These are phyloP conservation scores for Heliconius himera DNA, from an alignment of 1,140 invertebrate genomes.

Conservation along the genomic window DNA sequence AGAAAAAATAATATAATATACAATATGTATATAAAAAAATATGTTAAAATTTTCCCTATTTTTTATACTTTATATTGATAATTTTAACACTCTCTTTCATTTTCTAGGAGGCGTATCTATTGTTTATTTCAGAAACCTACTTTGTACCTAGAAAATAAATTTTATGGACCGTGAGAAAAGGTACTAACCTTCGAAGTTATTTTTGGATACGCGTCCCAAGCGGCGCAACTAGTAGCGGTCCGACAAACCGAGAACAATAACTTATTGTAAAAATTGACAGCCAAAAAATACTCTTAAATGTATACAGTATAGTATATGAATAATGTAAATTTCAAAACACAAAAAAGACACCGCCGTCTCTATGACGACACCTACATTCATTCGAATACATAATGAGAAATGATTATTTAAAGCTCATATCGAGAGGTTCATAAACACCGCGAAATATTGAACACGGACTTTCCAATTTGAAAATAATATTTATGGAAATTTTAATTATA, in stretches of 20 bases:
- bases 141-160: neutral
- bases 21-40: too few species aligned
- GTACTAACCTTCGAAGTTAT: constrained; percentile 12
- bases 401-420: constrained; percentile 24
- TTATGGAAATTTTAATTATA: constrained; percentile 30
- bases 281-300: constrained; percentile 2
- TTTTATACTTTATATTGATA: too few species aligned
- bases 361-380: constrained; percentile 14
- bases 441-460: constrained; percentile 30
- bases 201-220: constrained; percentile 8
- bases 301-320: neutral
- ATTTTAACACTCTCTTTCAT: neutral
- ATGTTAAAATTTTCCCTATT: too few species aligned
- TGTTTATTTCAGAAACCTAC: neutral
- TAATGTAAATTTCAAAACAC: constrained; percentile 6
- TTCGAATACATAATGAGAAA: constrained; percentile 15
- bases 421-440: constrained; percentile 18
- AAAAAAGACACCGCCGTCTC: neutral
- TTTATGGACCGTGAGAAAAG: neutral
- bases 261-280: constrained; percentile 11
- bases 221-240: neutral
- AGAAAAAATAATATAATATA: too few species aligned
- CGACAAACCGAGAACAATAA: neutral
- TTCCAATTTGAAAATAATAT: constrained; percentile 29
- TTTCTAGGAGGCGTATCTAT: neutral